Base-by-base conservation (phyloP, 92 coral and sea anemone genomes). In the Phenganax subtilis region DNA sequence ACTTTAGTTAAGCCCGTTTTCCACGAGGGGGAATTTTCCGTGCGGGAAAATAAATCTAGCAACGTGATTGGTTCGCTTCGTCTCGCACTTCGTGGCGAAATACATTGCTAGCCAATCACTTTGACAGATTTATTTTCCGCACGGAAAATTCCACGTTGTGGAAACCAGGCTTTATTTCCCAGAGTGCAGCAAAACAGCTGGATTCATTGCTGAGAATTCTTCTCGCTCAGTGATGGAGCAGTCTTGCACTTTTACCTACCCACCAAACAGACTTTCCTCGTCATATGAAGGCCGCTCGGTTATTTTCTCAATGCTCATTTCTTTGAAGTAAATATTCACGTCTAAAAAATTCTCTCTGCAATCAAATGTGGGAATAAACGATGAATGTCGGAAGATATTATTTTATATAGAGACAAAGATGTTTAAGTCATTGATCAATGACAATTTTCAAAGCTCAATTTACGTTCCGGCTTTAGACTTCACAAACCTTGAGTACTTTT, bases 201-300 rank as follows among this genome's bases (percentile, higher is more conserved):
- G 25, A 20, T 20, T 20, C 25, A 20, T 20, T 20, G 25, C 25
- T 20, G 25, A 20, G 25, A 20, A 20, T 20, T 20, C 25, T 20
- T 20, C 27, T 59, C n/a, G 65, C 65, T 14, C 7, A 14, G 47
- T 37, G 47, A 37, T 37, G 47, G 25, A 20, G 25, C 25, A 20
- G 25, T 20, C 25, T 20, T 37, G 47, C 47, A 37, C 47, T 1
- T 1, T 1, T 59, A 7, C 2, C 16, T 59, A 70, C 97, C 80
- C 55, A 93, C 98, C 98, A 82, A 93, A 93, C 80, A 93, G 59
- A 54, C 98, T 93, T 67, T 93, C 98, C 85, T 93, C 94, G 76
- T 93, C 98, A 68, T 90, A 93, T 0, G 98, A 92, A 75, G 90
- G 98, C 25, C 97, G 86, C 73, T 93, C 97, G 52, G 88, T 93